These are phyloP conservation scores for Henricia sp. DNA, from an alignment of 53 echinoderm and acorn worm species.

Conservation along the genomic window DNA sequence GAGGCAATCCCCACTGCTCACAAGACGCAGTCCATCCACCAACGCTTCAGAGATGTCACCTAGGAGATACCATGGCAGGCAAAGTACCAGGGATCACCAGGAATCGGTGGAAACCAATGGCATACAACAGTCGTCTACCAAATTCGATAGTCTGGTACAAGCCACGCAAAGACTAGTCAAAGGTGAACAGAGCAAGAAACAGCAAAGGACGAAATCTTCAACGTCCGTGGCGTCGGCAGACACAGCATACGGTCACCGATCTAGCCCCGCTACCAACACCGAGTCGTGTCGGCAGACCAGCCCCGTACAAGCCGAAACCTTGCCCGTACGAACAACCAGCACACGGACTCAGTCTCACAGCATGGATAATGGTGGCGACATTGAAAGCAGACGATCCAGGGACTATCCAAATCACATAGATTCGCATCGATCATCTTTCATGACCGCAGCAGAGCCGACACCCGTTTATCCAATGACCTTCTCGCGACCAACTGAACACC, in stretches of 20 bases:
- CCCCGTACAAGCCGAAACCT: slow-evolving; percentile 56
- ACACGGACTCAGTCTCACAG: slow-evolving; percentile 37
- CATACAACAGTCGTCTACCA: slow-evolving; percentile 55
- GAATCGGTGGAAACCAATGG: slow-evolving; percentile 44
- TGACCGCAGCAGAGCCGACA: slow-evolving; percentile 29
- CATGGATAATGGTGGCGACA: slow-evolving; percentile 34
- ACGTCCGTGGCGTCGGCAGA: slow-evolving; percentile 32
- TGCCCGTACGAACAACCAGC: slow-evolving; percentile 28
- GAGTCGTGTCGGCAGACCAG: slow-evolving; percentile 63
- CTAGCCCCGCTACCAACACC: slow-evolving; percentile 35
- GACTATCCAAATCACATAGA: slow-evolving; percentile 42
- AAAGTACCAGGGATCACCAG: slow-evolving; percentile 43
- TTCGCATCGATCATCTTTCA: slow-evolving; percentile 26
- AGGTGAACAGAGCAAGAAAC: slow-evolving; percentile 81
- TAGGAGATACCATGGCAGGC: slow-evolving; percentile 60
- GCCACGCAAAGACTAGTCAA: slow-evolving; percentile 86
- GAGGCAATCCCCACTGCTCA: slow-evolving; percentile 69
- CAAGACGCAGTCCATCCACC: slow-evolving; percentile 71
- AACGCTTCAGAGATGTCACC: slow-evolving; percentile 64
- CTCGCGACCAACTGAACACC: slow-evolving; percentile 54
- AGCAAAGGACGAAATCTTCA: slow-evolving; percentile 44
- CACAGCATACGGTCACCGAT: slow-evolving; percentile 30
- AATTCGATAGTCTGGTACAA: slow-evolving; percentile 81
- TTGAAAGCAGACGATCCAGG: slow-evolving; percentile 42
- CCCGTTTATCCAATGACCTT: slow-evolving; percentile 34